Base-by-base conservation (phyloP, 92 coral and sea anemone species). In the Porites evermanni region DNA sequence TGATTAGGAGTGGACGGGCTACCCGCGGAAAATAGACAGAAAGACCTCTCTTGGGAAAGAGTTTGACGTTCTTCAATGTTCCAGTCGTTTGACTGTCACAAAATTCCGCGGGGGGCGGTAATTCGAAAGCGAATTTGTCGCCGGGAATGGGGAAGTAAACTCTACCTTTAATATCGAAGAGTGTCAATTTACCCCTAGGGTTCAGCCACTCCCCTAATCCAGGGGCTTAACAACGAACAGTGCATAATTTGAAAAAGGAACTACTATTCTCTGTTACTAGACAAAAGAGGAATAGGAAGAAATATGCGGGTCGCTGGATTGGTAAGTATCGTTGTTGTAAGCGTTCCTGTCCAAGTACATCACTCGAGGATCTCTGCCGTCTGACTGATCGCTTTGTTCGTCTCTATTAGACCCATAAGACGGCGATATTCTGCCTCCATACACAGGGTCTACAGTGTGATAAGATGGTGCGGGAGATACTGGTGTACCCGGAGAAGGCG, bases 401-500 rank as follows among this genome's bases (percentile, higher is more conserved):
- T 77, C 88, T 59, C 82, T 50, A 21, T 51, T 85, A 8, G 83
- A 69, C 4, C 82, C 77, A 12, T 68, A 70, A 32, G 82, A 72
- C 24, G 74, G 88, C 8, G 88, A 85, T 19, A 67, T 54, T 29
- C 67, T 83, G 7, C 77, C 77, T 7, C 53, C 70, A 20, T 24
- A 59, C 56, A 67, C 74, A 10, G 88, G 88, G 61, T 85, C 83
- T 64, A 53, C 81, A 51, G 91, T 88, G 80, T 93, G 94, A 67
- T 97, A 97, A 6, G 98, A 95, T 14, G 99, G 99, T 1, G 97
- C 97, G 19, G 99, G 98, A 20, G 99, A 97, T 63, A 91, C 86
- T 2, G 97, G 91, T 8, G 95, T 65, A 77, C 90, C 69, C 11
- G 93, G 89, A 50, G 88, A 86, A 53, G 80, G 74, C 17, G 76